phyloP scores from a whole-genome alignment of 2,113 vertebrate genomes.

The Paralichthys olivaceus region DNA sequence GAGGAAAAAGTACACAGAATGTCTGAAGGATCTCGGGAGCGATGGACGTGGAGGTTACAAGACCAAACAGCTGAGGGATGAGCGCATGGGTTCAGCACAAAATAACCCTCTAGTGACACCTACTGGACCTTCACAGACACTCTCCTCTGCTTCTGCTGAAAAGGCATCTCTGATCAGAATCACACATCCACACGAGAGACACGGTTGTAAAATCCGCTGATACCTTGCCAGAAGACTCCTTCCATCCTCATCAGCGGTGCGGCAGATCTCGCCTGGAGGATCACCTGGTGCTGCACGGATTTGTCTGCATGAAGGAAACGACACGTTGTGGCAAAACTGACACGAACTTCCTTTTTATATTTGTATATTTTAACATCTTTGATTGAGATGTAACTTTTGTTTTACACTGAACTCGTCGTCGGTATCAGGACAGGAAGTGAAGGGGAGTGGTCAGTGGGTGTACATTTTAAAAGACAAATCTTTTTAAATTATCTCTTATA shows the following conservation, averaged over 20 bases:
- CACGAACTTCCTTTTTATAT: neutral
- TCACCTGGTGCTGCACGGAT: slow-evolving; percentile 87
- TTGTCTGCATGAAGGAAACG: slow-evolving; percentile 80
- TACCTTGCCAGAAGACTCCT: slow-evolving; percentile 85
- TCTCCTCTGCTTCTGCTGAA: too few species aligned
- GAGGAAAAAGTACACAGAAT: too few species aligned
- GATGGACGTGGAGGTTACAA: too few species aligned
- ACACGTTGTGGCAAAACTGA: neutral
- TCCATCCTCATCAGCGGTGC: slow-evolving; percentile 84
- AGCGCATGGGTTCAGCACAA: neutral
- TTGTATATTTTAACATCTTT: too few species aligned
- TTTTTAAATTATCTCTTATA: too few species aligned
- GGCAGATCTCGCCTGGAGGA: slow-evolving; percentile 84
- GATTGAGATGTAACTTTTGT: too few species aligned
- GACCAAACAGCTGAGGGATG: neutral
- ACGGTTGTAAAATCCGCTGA: neutral
- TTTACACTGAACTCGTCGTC: too few species aligned
- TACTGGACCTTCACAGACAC: slow-evolving; percentile 8
- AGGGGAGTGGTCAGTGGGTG: too few species aligned
- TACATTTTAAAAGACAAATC: too few species aligned
- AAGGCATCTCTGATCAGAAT: neutral
- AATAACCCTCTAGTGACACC: slow-evolving; percentile 7
- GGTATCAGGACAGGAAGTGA: too few species aligned
- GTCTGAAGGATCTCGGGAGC: too few species aligned
- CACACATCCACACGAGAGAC: too few species aligned